phyloP scores from a whole-genome alignment of 2,797 vertebrate genomes.

The Acipenser ruthenus region DNA sequence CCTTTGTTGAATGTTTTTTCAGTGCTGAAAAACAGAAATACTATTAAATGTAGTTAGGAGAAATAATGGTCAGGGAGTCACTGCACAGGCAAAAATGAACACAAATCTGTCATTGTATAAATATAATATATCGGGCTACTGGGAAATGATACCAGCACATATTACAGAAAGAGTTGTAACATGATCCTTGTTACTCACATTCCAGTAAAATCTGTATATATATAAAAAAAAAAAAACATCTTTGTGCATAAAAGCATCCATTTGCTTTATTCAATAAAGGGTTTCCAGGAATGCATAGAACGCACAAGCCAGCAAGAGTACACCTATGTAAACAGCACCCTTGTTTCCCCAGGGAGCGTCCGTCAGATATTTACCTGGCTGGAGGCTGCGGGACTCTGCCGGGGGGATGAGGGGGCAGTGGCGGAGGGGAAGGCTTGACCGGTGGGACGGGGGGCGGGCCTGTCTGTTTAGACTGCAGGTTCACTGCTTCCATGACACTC shows the following conservation, averaged over 20 bases:
- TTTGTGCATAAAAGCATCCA: too few relatives aligned
- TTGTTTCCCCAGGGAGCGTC: conserved; percentile 17
- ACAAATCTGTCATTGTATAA: background rate
- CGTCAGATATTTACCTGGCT: conserved; percentile 60
- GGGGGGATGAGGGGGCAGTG: conserved; percentile 64
- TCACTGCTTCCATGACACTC: conserved; percentile 69
- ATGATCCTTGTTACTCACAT: too few relatives aligned
- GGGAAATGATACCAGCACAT: too few relatives aligned
- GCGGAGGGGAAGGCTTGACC: conserved; percentile 53
- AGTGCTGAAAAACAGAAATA: conserved; percentile 49
- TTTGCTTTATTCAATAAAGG: too few relatives aligned
- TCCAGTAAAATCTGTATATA: too few relatives aligned
- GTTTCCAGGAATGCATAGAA: too few relatives aligned
- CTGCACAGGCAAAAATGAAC: conserved; percentile 5
- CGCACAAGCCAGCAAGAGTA: too few relatives aligned
- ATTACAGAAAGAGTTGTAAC: too few relatives aligned
- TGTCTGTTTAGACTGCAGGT: conserved; percentile 63
- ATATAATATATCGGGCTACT: too few relatives aligned
- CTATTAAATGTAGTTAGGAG: background rate
- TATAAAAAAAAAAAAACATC: too few relatives aligned
- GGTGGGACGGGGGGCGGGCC: conserved; percentile 47
- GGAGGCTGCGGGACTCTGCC: conserved; percentile 64
- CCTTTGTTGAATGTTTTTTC: conserved; percentile 76
- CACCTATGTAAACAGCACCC: too few relatives aligned
- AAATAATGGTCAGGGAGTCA: background rate